Evolutionary conservation across 2,888 invertebrate genomes (phyloP).

Genomic region (Heteromurus nitidus): DNA sequence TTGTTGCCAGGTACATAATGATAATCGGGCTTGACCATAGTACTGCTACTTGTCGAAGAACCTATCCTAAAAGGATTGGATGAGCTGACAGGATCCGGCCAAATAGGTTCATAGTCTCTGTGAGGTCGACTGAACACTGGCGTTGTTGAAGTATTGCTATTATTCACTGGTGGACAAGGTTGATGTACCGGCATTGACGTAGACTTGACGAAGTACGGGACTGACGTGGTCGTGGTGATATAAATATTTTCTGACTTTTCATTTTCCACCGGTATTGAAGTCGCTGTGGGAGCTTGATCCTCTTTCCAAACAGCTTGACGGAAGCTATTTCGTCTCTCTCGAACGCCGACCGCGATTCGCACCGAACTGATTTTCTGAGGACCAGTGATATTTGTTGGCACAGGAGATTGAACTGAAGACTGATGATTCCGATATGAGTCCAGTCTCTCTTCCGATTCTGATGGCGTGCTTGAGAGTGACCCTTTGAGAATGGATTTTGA

Average conservation of each 20-base stretch:
- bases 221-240: slow-evolving; percentile 46
- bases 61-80: slow-evolving; percentile 51
- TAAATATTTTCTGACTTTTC: slow-evolving; percentile 57
- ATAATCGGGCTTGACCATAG: neutral
- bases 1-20: too few species aligned
- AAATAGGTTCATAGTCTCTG: slow-evolving; percentile 74
- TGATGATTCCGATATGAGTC: slow-evolving; percentile 23
- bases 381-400: slow-evolving; percentile 46
- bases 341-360: slow-evolving; percentile 73
- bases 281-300: slow-evolving; percentile 46
- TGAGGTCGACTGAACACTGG: slow-evolving; percentile 40
- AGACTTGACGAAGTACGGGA: slow-evolving; percentile 56
- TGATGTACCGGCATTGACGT: slow-evolving; percentile 51
- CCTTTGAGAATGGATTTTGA: slow-evolving; percentile 70
- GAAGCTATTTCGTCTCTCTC: slow-evolving; percentile 75
- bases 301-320: slow-evolving; percentile 75
- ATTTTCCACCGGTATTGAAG: slow-evolving; percentile 41
- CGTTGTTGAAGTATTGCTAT: neutral
- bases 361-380: slow-evolving; percentile 72
- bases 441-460: slow-evolving; percentile 69
- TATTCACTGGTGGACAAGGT: neutral
- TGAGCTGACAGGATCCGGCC: slow-evolving; percentile 68
- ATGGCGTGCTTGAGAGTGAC: slow-evolving; percentile 69
- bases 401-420: slow-evolving; percentile 22
- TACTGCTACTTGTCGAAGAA: neutral